Evolutionary conservation across 2,797 vertebrate species (phyloP), one percentile per base, ranked within the genome.

Genomic region (Epinephelus malabaricus): DNA sequence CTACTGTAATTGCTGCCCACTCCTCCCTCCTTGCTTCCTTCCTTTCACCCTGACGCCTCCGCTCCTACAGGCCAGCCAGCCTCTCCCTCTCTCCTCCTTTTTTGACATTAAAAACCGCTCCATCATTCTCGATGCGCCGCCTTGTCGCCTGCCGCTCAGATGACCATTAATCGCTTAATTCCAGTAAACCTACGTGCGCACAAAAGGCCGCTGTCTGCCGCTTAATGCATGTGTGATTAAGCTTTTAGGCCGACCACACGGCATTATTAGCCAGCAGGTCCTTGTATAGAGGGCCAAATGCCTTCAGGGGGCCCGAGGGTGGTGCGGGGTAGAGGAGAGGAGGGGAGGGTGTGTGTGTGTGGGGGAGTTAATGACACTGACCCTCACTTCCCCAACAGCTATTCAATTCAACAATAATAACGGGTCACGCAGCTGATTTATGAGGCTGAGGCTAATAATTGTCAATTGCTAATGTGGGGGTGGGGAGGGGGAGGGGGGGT

Each of bases 81-180:
- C 78, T 46, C 40, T 43, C 7, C 14, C 27, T 25, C 27, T 34
- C 55, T 79, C 69, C 64, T 11, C 18, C 69, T 76, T 84, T 76
- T 86, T 77, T 86, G 86, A 89, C 94, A 96, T 95, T 96, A 96
- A 96, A 97, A 96, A 96, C 73, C 93, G 89, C 95, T 96, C 96
- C 95, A 96, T 98, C 97, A 98, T 95, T 83, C 95, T 97, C 85
- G 82, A 90, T 91, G 92, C 87, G 91, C 90, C 85, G 87, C 92
- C 87, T 91, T 93, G 94, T 94, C 96, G 96, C 95, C 96, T 97
- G 97, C 97, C 97, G 96, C 96, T 95, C 96, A 95, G 94, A 95
- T 96, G 97, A 96, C 97, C 97, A 95, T 96, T 97, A 97, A 98
- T 98, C 97, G 95, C 97, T 96, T 98, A 97, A 98, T 98, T 98